Base-by-base conservation (phyloP, 2,113 vertebrate species). In the Rhegmatorhina hoffmannsi region DNA sequence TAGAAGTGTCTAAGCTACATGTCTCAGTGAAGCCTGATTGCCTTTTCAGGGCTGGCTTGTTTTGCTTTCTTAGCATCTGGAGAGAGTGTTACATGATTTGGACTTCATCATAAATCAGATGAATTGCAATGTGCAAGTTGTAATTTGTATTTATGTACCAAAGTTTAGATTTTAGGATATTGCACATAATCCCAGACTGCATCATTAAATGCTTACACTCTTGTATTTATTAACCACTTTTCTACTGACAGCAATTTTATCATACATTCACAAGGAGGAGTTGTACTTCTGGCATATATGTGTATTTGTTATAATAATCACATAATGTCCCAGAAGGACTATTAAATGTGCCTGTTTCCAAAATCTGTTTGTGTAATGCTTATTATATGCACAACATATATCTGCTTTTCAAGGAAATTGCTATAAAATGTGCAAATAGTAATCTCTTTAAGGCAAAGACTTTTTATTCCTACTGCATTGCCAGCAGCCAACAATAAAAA, bases 21-120 rank as follows among this genome's bases (percentile, higher is more conserved):
- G 40, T 87, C 69, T 89, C 60, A 81, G 53, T 12, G 64, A 90
- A 84, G 52, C 68, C 69, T 92, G 89, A 91, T 84, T 92, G 73
- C 87, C 68, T 94, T 95, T 91, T 91, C 93, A 96, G 91, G 79
- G 64, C 67, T 90, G 82, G 62, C 53, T 83, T 80, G 67, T 69
- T 84, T 91, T 85, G 20, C 47, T 79, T 91, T 91, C 70, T 83
- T 90, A 92, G 91, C 92, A 94, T 92, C 87, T 96, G 93, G 75
- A 91, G 75, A 46, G 63, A 85, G 38, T 44, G 38, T 85, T 82
- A 74, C 60, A 78, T 74, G 90, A 74, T 40, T 63, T 23, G 1
- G 5, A 13, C 70, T 96, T 74, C 75, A 85, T 17, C 34, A 80
- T 47, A 88, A 94, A 92, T 90, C 78, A 94, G 36, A 79, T 90